These are phyloP conservation scores for Solea senegalensis DNA, from an alignment of 2,113 vertebrate species.

Conservation along the genomic window DNA sequence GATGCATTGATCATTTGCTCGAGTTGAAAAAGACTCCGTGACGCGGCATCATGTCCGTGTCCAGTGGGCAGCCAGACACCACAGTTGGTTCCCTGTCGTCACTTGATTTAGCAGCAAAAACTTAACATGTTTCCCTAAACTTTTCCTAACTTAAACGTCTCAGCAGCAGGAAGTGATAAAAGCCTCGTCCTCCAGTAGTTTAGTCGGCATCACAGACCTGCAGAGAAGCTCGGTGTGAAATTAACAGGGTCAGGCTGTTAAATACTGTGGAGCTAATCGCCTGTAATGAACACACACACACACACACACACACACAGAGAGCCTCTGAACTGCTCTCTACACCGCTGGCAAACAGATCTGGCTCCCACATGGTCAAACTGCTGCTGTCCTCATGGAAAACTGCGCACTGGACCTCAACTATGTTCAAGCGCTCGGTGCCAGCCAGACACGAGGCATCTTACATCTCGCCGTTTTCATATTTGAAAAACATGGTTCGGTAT, in stretches of 20 bases:
- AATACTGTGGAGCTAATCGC: conserved; percentile 22
- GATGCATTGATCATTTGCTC: too few relatives aligned
- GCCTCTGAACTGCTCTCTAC: conserved; percentile 5
- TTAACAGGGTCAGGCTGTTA: conserved; percentile 10
- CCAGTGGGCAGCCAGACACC: too few relatives aligned
- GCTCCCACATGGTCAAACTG: conserved; percentile 39
- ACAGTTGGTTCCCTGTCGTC: too few relatives aligned
- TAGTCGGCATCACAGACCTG: neutral
- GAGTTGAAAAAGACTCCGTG: too few relatives aligned
- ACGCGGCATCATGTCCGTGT: too few relatives aligned
- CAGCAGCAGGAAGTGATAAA: conserved; percentile 12
- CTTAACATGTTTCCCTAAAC: neutral
- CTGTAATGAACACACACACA: conserved; percentile 49
- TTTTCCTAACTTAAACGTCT: neutral
- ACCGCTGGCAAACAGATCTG: conserved; percentile 46
- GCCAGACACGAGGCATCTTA: neutral
- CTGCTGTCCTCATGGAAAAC: conserved; percentile 45
- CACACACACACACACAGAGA: neutral
- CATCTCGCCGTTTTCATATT: neutral
- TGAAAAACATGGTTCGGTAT: neutral
- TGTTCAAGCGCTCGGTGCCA: conserved; percentile 15
- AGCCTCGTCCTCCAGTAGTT: neutral
- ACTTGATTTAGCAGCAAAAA: too few relatives aligned
- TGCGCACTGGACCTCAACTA: conserved; percentile 28
- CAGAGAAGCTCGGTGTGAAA: neutral